Evolutionary conservation across 2,888 invertebrate species (phyloP), one percentile per base, ranked within the genome.

Genomic region (Torymus aiolomorphi): DNA sequence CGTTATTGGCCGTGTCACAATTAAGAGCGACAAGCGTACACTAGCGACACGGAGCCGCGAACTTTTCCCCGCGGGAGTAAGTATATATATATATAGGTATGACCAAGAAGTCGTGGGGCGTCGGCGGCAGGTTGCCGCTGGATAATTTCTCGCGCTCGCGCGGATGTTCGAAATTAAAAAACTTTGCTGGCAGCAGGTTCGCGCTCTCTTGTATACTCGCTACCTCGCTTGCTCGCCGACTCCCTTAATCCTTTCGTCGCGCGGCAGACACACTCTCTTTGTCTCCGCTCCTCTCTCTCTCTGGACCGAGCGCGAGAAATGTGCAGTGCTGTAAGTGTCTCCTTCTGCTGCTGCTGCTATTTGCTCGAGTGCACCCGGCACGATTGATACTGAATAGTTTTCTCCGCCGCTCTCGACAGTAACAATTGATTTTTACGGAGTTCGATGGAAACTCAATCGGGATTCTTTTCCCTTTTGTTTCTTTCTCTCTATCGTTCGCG

Each of bases 151-250:
- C 31, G 24, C 24, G 2, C 24, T 24, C 24, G 31, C 83, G 81
- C 83, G 85, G 84, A 86, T 86, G 85, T 84, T 86, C 84, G 84
- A 87, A 87, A 88, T 88, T 87, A 86, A 88, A 87, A 87, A 87
- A 87, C 85, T 87, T 87, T 84, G 63, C 69, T 65, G 65, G 77
- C 63, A 63, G 59, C 63, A 63, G 59, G 16, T 12, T 66, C 13
- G 11, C 65, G 5, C 65, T 42, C 12, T 2, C 62, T 31, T 11
- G 20, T 18, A 20, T 10, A 11, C 13, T 20, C 2, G 24, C 24
- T 14, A 13, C 24, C 24, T 11, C 14, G 20, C 24, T 24, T 24
- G 20, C 54, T 20, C 52, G 24, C 8, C 2, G 1, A 12, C 11
- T 63, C 10, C 5, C 42, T 57, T 56, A 57, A 69, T 49, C 52